These are phyloP conservation scores for Hedychridium roseum DNA, from an alignment of 2,888 invertebrate species.

Conservation along the genomic window DNA sequence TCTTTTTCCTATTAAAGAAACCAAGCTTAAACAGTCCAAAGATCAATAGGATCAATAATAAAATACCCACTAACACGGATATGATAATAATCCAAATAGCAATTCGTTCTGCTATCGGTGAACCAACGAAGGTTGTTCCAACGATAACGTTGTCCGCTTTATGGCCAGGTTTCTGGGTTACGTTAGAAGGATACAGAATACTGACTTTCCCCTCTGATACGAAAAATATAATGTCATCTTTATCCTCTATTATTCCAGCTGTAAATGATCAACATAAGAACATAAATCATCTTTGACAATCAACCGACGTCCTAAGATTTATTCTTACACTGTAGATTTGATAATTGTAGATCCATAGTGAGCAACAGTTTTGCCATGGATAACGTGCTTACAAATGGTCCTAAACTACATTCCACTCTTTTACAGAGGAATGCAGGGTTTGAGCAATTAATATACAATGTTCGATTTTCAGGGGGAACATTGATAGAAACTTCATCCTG, in stretches of 20 bases:
- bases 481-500: slow-evolving; percentile 18
- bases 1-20: slow-evolving; percentile 53
- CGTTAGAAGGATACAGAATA: slow-evolving; percentile 42
- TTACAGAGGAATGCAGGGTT: slow-evolving; percentile 50
- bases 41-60: slow-evolving; percentile 44
- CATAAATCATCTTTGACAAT: not conserved
- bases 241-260: slow-evolving; percentile 36
- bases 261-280: slow-evolving; percentile 7
- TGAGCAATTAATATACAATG: slow-evolving; percentile 57
- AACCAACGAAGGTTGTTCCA: slow-evolving; percentile 59
- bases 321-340: slow-evolving; percentile 50
- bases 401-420: slow-evolving; percentile 54
- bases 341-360: slow-evolving; percentile 53
- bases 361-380: slow-evolving; percentile 55
- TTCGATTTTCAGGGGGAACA: slow-evolving; percentile 30
- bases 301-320: not conserved
- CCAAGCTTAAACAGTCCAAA: slow-evolving; percentile 49
- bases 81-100: slow-evolving; percentile 50
- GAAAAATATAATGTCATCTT: slow-evolving; percentile 59
- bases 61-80: slow-evolving; percentile 51
- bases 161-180: slow-evolving; percentile 41
- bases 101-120: slow-evolving; percentile 40
- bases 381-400: slow-evolving; percentile 52
- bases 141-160: slow-evolving; percentile 48
- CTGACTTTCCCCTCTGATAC: slow-evolving; percentile 52